Base-by-base conservation (phyloP, 2,113 vertebrate genomes). In the Rissa tridactyla region DNA sequence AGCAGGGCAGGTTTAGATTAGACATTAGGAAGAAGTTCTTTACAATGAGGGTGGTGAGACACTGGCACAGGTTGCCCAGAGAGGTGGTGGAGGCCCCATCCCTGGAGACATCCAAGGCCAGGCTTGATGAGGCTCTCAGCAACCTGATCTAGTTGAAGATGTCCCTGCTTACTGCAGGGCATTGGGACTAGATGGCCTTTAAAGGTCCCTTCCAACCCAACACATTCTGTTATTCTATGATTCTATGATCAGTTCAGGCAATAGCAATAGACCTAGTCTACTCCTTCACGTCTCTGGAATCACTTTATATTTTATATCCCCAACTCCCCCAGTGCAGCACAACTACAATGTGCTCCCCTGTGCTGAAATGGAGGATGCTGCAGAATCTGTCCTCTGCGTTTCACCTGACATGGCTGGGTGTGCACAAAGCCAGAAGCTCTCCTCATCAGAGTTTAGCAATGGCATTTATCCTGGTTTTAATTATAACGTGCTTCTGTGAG, bases 401-500 rank as follows among this genome's bases (percentile, higher is more conserved):
- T 95, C 73, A 89, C 66, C 22, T 2, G 0, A 44, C 8, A 8
- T 46, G 29, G 51, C 79, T 93, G 75, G 42, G 54, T 88, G 36
- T 73, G 42, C 38, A 27, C 46, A 66, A 87, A 94, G 46, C 46
- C 89, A 88, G 82, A 70, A 82, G 46, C 78, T 80, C 62, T 96
- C 90, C 68, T 69, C 86, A 72, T 85, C 89, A 82, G 91, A 89
- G 70, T 91, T 90, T 82, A 95, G 73, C 3, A 3, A 90, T 91
- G 86, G 84, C 92, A 96, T 87, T 91, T 91, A 82, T 95, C 66
- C 70, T 55, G 46, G n/a, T 84, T 96, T 95, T 96, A 95, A 97
- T 96, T 95, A 92, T 60, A 95, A 82, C 1, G 0, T 95, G 51
- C 55, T 73, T 64, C 89, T 90, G 62, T 44, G 71, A 94, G 75